Conservation (phyloP, 2,888 invertebrate species). For the Rutpela maculata region DNA sequence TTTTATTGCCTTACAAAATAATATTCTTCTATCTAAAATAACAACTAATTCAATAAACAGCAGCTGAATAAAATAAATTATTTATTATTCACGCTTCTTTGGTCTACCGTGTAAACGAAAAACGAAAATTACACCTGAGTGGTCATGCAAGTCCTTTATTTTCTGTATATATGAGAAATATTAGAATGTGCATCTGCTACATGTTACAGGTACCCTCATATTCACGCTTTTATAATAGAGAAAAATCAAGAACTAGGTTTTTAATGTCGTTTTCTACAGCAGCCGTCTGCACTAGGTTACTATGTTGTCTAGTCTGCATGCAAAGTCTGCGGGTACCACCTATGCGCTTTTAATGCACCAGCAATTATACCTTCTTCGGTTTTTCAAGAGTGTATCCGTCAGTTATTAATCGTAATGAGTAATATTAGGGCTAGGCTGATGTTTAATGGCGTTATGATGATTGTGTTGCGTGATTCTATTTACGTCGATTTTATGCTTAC, state of each 20-base stretch:
- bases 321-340: slow-evolving; percentile 30
- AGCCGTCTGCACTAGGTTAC: slow-evolving; percentile 61
- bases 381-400: neutral
- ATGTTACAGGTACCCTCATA: slow-evolving; percentile 56
- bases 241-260: slow-evolving; percentile 60
- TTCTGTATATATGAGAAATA: slow-evolving; percentile 48
- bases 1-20: too few relatives aligned
- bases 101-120: slow-evolving; percentile 12
- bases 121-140: slow-evolving; percentile 19
- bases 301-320: slow-evolving; percentile 61
- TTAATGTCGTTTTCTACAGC: slow-evolving; percentile 58
- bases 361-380: slow-evolving; percentile 22
- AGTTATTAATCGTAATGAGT: neutral
- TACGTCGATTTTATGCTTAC: neutral
- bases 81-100: neutral
- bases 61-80: neutral
- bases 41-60: too few relatives aligned
- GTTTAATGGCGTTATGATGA: slow-evolving; percentile 10
- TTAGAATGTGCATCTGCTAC: slow-evolving; percentile 52
- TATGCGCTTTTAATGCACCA: neutral
- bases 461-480: slow-evolving; percentile 14
- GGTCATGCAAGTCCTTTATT: slow-evolving; percentile 40
- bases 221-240: slow-evolving; percentile 40
- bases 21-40: too few relatives aligned
- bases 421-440: neutral